A percentile compares a stretch with the other conserved stretches of the same genome.
phyloP scores from a whole-genome alignment of 2,113 vertebrate species.

The Hydropotes inermis region DNA sequence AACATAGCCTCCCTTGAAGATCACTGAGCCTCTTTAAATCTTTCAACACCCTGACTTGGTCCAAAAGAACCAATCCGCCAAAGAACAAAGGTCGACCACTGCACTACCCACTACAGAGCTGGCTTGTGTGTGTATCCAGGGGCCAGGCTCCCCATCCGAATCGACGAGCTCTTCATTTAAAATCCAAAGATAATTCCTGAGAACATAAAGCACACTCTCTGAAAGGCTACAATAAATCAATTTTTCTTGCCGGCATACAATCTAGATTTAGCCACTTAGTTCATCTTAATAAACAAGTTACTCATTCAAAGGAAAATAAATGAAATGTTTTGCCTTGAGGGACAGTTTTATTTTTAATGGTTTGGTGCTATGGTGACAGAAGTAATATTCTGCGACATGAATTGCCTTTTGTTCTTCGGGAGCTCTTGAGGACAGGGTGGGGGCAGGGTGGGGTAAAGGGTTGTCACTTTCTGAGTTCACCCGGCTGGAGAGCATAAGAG shows the following conservation, averaged over 20 bases:
- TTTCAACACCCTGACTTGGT: neutral
- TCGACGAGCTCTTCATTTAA: slow-evolving; percentile 39
- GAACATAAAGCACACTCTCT: slow-evolving; percentile 49
- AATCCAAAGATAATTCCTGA: slow-evolving; percentile 55
- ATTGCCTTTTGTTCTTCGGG: slow-evolving; percentile 74
- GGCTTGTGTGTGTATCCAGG: neutral
- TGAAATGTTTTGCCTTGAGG: slow-evolving; percentile 83
- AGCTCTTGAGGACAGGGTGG: slow-evolving; percentile 35
- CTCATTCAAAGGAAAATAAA: slow-evolving; percentile 82
- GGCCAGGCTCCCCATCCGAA: neutral
- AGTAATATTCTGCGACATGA: slow-evolving; percentile 61
- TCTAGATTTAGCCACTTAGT: slow-evolving; percentile 76
- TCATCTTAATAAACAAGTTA: slow-evolving; percentile 82
- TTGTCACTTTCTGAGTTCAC: neutral
- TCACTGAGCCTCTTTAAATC: neutral
- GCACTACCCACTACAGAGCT: neutral
- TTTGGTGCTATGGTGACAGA: slow-evolving; percentile 72
- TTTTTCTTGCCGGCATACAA: slow-evolving; percentile 73
- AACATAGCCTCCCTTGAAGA: neutral
- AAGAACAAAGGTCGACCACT: neutral
- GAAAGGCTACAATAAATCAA: slow-evolving; percentile 73
- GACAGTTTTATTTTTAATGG: slow-evolving; percentile 77
- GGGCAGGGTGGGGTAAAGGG: neutral
- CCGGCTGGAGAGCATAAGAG: neutral
- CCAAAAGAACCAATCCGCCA: neutral